These are phyloP conservation scores for Atta colombica DNA, from an alignment of 1,140 invertebrate genomes.

Conservation along the genomic window DNA sequence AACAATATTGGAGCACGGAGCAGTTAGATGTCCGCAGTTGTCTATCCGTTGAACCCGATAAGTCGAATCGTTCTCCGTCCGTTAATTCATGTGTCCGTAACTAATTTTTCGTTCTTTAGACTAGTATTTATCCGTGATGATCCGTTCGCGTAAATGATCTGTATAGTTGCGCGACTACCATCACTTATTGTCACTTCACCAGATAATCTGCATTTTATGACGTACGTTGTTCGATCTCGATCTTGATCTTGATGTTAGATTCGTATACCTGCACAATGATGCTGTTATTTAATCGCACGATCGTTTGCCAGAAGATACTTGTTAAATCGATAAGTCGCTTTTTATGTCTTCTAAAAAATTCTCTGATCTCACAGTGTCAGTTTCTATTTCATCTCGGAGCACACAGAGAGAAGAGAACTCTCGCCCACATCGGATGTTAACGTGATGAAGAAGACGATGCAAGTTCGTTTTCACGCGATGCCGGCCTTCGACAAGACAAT, in stretches of 20 bases:
- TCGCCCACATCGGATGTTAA: background rate
- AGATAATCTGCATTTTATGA: conserved; percentile 23
- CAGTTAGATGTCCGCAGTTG: conserved; percentile 2
- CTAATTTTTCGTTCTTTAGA: background rate
- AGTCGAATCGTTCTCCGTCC: conserved; percentile 12
- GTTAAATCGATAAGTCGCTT: background rate
- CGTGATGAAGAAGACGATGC: conserved; percentile 28
- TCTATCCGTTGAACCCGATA: conserved; percentile 33
- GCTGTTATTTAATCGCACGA: background rate
- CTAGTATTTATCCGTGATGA: background rate
- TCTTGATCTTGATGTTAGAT: background rate
- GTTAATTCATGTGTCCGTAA: background rate
- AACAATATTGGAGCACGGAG: conserved; percentile 37
- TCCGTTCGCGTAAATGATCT: background rate
- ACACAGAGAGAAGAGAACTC: background rate
- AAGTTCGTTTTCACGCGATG: conserved; percentile 26
- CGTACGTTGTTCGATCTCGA: background rate
- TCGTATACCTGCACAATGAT: background rate
- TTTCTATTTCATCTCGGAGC: background rate
- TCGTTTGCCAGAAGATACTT: background rate
- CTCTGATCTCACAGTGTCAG: background rate
- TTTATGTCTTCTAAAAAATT: background rate
- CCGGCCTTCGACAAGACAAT: conserved; percentile 20
- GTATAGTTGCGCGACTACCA: background rate
- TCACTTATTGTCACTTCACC: conserved; percentile 11